These are phyloP conservation scores for Lophius piscatorius DNA, from an alignment of 2,113 vertebrate species.

Conservation along the genomic window DNA sequence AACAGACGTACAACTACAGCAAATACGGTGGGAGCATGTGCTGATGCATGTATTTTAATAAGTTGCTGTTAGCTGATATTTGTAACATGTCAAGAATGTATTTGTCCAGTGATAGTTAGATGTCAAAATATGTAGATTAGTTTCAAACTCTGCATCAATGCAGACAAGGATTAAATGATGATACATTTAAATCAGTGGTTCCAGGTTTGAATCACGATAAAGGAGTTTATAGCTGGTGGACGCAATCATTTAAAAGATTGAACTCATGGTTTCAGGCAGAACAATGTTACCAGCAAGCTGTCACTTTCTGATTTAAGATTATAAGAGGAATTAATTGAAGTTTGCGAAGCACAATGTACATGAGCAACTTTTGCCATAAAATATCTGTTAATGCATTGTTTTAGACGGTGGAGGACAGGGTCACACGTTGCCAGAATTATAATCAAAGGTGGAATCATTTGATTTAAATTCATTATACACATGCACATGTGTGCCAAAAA, in stretches of 20 bases:
- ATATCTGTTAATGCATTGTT: not conserved
- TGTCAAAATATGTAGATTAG: not conserved
- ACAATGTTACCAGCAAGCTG: not conserved
- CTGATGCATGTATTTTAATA: not conserved
- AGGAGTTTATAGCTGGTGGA: too few relatives aligned
- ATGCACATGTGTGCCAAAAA: not conserved
- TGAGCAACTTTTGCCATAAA: constrained; percentile 21
- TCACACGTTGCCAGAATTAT: constrained; percentile 1
- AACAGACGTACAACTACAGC: constrained; percentile 13
- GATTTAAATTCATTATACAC: not conserved
- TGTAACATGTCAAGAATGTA: not conserved
- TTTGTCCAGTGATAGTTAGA: not conserved
- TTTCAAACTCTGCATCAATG: too few relatives aligned
- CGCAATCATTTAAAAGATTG: too few relatives aligned
- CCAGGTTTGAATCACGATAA: too few relatives aligned
- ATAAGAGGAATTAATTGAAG: not conserved
- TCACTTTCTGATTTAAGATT: constrained; percentile 2
- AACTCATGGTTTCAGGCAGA: too few relatives aligned
- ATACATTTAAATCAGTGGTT: too few relatives aligned
- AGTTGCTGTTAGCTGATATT: not conserved
- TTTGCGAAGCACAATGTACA: not conserved
- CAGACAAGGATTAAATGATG: too few relatives aligned
- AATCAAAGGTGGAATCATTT: not conserved
- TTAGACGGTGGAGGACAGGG: too few relatives aligned
- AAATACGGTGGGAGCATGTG: not conserved